Conservation (phyloP, 2,113 vertebrate species). For the Fukomys damarensis region DNA sequence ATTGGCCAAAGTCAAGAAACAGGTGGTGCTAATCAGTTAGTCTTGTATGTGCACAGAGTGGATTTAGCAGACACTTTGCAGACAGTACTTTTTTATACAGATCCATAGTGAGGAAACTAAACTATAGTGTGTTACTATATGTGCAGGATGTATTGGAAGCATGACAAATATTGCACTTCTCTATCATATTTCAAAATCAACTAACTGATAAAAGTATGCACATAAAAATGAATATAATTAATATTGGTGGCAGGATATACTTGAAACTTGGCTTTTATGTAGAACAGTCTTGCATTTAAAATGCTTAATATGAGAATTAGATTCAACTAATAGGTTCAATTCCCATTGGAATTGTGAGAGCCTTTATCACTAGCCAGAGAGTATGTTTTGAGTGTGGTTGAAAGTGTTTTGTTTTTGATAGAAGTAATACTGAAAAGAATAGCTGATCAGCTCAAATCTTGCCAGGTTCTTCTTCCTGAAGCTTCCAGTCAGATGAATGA, state of each 20-base stretch:
- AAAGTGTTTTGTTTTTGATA: background rate
- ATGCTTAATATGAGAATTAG: background rate
- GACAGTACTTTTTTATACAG: too few relatives aligned
- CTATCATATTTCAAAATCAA: background rate
- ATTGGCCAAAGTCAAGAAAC: background rate
- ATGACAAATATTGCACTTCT: background rate
- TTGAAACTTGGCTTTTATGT: background rate
- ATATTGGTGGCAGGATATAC: background rate
- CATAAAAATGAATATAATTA: background rate
- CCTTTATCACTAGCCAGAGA: background rate
- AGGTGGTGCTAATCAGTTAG: background rate
- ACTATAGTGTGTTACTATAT: background rate
- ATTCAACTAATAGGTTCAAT: background rate
- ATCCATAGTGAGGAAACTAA: background rate
- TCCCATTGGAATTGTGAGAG: background rate
- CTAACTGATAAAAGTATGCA: background rate
- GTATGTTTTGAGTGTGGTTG: background rate
- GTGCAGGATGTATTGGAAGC: background rate
- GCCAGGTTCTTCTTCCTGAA: background rate
- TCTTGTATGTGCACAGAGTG: background rate
- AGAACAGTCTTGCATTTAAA: background rate
- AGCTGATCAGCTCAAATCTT: background rate
- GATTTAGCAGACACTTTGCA: background rate
- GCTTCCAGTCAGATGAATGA: background rate
- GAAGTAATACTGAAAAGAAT: background rate